phyloP scores from a whole-genome alignment of 2,113 vertebrate species.

The Silurus asotus region DNA sequence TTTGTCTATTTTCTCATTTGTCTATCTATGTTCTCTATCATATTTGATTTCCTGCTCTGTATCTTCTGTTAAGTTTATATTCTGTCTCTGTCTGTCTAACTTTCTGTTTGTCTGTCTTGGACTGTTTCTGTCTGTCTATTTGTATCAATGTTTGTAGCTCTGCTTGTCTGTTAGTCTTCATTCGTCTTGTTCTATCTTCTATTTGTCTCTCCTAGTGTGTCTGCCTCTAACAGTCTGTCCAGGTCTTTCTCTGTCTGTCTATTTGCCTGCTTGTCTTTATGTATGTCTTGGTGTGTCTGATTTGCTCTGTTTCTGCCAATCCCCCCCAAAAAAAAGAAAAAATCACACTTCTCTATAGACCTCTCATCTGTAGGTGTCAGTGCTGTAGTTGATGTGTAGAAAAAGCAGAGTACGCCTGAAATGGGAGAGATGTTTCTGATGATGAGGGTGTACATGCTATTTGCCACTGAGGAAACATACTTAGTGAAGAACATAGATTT shows the following conservation, averaged over 20 bases:
- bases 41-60: background rate
- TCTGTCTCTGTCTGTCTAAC: background rate
- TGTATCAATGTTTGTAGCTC: background rate
- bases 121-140: background rate
- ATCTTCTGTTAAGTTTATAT: background rate
- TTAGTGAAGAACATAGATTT: slow-evolving; percentile 23
- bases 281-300: background rate
- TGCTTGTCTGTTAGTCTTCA: background rate
- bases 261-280: background rate
- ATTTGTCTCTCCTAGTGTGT: background rate
- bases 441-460: background rate
- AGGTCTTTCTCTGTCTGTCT: background rate
- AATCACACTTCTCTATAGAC: background rate
- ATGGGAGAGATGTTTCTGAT: background rate
- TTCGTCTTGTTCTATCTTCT: background rate
- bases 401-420: background rate
- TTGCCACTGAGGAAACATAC: background rate
- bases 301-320: background rate
- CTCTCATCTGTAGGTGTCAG: background rate
- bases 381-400: background rate
- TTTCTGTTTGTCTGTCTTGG: background rate
- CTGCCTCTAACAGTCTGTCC: background rate
- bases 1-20: background rate
- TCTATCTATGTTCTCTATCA: too few species aligned
- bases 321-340: too few species aligned